Evolutionary conservation across 2,797 vertebrate genomes (phyloP), one percentile per base, ranked within the genome.

Genomic region (Geotria australis): DNA sequence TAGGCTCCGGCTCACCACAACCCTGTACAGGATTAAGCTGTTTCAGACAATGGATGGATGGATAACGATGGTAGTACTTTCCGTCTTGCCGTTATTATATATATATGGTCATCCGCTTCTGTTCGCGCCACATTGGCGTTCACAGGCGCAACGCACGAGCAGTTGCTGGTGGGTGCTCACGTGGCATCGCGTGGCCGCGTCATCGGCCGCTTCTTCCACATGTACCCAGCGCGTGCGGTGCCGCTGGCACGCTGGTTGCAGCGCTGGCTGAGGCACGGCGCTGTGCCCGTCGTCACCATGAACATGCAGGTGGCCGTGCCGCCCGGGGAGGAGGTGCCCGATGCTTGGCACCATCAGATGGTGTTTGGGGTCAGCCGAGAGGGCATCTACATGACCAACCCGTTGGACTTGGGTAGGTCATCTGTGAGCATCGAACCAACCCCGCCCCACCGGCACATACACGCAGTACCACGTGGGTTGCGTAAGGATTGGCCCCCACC

Each of bases 281-380:
- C 70, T 0, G 68, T 77, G 7, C 74, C 76, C 2, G 67, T 77
- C n/a, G 75, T 73, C 5, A 78, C 77, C 62, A 77, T 78, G 75
- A 79, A 79, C 72, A 74, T 77, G 76, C 77, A 78, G 69, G 48
- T 61, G 60, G 71, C 65, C 1, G 71, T 74, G 5, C 63, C 72
- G 0, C 51, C 70, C n/a, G 74, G 72, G 11, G 71, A 77, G 60
- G 74, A 78, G 62, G 67, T 77, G 7, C 77, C 76, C 0, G 77
- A 79, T 57, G 76, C 77, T 59, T 78, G 76, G 77, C 77, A 79
- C 66, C 77, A 78, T 57, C 76, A 78, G 66, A 72, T 78, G 47
- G 67, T 79, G 49, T 79, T 78, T 8, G 74, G 77, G 2, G 74
- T 73, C 1, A 61, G 61, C 2, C 60, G 66, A 1, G 61, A 67